Evolutionary conservation across 92 coral and sea anemone genomes (phyloP), one percentile per base, ranked within the genome.

Genomic region (Virgularia gustaviana): DNA sequence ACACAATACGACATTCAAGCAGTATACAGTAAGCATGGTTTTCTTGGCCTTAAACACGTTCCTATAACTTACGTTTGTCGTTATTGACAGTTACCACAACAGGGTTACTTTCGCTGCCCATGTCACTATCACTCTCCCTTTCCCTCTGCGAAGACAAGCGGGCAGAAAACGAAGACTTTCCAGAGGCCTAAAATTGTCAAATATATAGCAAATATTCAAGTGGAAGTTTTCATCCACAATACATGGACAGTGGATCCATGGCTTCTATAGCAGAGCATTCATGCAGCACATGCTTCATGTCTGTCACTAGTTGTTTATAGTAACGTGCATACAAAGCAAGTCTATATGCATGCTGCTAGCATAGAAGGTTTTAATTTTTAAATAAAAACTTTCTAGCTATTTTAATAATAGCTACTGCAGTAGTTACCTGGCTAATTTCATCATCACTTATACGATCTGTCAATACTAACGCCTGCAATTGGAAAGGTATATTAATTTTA

Each of bases 71-170:
- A 68, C 75, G 60, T 68, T 68, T 68, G 54, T 68, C 75, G 35
- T 68, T 68, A 34, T 68, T 68, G n/a, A 68, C 75, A 0, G 75
- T 29, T 28, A 68, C 75, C 0, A 68, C 61, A 68, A 68, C 79
- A 4, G 99, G 99, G 41, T 83, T 94, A 25, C 86, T 89, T 65
- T 94, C 99, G 36, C 87, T 81, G 32, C 99, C 99, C 20, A 87
- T 70, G 56, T 30, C 55, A 29, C 59, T 59, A 23, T 79, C 41
- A 44, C 39, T 34, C 37, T 31, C 32, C 36, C 36, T 43, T 33
- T 31, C 32, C 36, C 36, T 43, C 37, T 70, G 57, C 54, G 74
- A 15, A 63, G 45, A 30, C 55, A 41, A 41, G 57, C 63, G 53
- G 20, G 52, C 53, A 47, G 80, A 36, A 5, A 19, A 55, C 18